phyloP scores from a whole-genome alignment of 2,888 invertebrate species.

The Andrena chrysosceles region DNA sequence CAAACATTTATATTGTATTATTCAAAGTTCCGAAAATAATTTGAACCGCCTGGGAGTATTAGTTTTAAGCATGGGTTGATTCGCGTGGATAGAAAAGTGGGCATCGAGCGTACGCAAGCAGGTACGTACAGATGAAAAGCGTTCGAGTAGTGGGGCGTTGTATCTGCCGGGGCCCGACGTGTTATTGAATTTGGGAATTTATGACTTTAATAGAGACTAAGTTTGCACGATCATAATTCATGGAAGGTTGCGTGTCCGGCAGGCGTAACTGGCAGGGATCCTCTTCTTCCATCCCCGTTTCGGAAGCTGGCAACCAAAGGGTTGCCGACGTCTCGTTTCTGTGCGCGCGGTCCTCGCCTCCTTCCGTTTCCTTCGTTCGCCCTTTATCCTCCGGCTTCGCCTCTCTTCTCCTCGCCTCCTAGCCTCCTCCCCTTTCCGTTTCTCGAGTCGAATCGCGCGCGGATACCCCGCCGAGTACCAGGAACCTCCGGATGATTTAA shows the following conservation, averaged over 20 bases:
- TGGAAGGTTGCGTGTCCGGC: constrained; percentile 76
- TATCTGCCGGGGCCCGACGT: constrained; percentile 68
- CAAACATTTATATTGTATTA: too few species aligned
- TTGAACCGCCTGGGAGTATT: too few species aligned
- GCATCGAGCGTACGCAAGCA: neutral
- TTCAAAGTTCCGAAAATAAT: too few species aligned
- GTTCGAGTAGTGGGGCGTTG: constrained; percentile 7
- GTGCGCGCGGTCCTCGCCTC: neutral
- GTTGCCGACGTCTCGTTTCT: constrained; percentile 22
- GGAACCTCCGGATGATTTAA: constrained; percentile 65
- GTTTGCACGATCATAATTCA: constrained; percentile 82
- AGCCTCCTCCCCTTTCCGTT: constrained; percentile 12
- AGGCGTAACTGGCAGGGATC: constrained; percentile 69
- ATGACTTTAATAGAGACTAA: constrained; percentile 83
- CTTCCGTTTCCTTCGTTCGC: constrained; percentile 14
- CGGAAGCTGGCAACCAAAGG: constrained; percentile 30
- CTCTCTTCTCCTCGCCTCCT: neutral
- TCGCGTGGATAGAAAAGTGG: neutral
- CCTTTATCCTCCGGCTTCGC: constrained; percentile 17
- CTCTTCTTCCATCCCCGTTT: constrained; percentile 20
- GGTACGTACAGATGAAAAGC: neutral
- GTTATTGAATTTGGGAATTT: constrained; percentile 83
- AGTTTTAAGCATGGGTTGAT: too few species aligned
- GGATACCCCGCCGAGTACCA: constrained; percentile 50
- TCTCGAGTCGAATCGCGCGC: constrained; percentile 47